Evolutionary conservation across 2,113 vertebrate species (phyloP).

Genomic region (Terrapene triunguis): DNA sequence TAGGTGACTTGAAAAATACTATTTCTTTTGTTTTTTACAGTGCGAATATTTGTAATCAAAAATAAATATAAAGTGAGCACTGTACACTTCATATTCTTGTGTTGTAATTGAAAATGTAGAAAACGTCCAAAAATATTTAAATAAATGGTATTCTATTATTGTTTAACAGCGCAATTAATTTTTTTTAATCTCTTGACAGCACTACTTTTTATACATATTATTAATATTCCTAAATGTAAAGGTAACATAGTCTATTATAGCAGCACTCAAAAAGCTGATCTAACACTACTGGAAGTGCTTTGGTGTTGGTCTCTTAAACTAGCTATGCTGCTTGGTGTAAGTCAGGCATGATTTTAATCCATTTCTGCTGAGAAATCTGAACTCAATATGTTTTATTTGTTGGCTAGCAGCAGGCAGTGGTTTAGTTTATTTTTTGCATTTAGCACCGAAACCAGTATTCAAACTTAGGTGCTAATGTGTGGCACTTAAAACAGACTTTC

Average conservation of each 20-base stretch:
- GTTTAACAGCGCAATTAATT: too few relatives aligned
- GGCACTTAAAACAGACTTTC: slow-evolving; percentile 40
- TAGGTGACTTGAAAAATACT: too few relatives aligned
- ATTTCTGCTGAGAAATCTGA: slow-evolving; percentile 61
- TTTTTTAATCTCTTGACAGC: too few relatives aligned
- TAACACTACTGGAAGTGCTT: neutral
- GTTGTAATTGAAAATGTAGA: too few relatives aligned
- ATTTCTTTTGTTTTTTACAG: too few relatives aligned
- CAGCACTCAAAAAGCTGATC: slow-evolving; percentile 45
- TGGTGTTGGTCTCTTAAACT: slow-evolving; percentile 34
- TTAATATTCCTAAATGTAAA: slow-evolving; percentile 52
- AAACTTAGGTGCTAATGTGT: slow-evolving; percentile 28
- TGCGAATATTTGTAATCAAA: too few relatives aligned
- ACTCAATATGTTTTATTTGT: slow-evolving; percentile 51
- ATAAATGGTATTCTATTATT: too few relatives aligned
- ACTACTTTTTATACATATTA: neutral
- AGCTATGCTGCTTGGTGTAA: slow-evolving; percentile 62
- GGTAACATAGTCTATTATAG: slow-evolving; percentile 62
- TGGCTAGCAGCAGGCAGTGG: slow-evolving; percentile 42
- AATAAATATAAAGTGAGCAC: too few relatives aligned
- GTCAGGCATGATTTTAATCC: neutral
- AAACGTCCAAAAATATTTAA: too few relatives aligned
- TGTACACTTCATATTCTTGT: too few relatives aligned
- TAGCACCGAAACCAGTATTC: neutral
- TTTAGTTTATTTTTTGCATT: neutral